A percentile compares a stretch with the other conserved stretches of the same genome.
Conservation (phyloP, 64 coral and sea anemone species). For the Montipora foliosa region DNA sequence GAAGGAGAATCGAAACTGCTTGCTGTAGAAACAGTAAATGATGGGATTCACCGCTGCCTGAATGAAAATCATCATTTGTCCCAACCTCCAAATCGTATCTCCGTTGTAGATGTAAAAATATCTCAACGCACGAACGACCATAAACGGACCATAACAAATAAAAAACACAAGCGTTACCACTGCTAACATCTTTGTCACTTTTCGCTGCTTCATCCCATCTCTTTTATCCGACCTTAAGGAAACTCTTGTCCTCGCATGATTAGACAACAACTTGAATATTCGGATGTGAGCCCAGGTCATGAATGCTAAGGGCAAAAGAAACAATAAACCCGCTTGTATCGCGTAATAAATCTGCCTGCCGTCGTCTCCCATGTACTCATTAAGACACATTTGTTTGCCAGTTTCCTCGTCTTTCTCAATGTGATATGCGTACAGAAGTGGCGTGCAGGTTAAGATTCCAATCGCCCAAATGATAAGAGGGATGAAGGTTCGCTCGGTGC, state of each 20-base stretch:
- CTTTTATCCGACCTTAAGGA: background rate
- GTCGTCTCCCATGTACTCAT: slow-evolving; percentile 71
- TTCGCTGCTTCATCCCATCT: slow-evolving; percentile 33
- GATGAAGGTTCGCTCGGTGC: slow-evolving; percentile 31
- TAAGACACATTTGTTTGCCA: slow-evolving; percentile 60
- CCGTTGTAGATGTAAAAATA: slow-evolving; percentile 75
- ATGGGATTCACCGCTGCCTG: slow-evolving; percentile 87
- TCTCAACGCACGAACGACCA: slow-evolving; percentile 61
- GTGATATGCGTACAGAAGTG: slow-evolving; percentile 83
- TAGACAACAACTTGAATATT: slow-evolving; percentile 66
- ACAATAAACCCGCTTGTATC: slow-evolving; percentile 70
- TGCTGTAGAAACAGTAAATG: slow-evolving; percentile 90
- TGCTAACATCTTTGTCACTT: slow-evolving; percentile 85
- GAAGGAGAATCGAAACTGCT: slow-evolving; percentile 73
- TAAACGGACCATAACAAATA: slow-evolving; percentile 80
- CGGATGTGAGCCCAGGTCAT: slow-evolving; percentile 71
- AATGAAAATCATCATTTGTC: slow-evolving; percentile 84
- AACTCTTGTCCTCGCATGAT: slow-evolving; percentile 29
- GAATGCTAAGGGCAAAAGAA: slow-evolving; percentile 60
- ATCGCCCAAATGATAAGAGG: slow-evolving; percentile 70
- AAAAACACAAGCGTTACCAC: slow-evolving; percentile 79
- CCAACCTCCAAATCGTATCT: slow-evolving; percentile 67
- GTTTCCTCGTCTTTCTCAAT: slow-evolving; percentile 10
- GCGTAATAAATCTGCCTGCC: slow-evolving; percentile 88
- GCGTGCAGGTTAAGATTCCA: slow-evolving; percentile 45